Base-by-base conservation (phyloP, 2,797 vertebrate genomes). In the Siniperca scherzeri region DNA sequence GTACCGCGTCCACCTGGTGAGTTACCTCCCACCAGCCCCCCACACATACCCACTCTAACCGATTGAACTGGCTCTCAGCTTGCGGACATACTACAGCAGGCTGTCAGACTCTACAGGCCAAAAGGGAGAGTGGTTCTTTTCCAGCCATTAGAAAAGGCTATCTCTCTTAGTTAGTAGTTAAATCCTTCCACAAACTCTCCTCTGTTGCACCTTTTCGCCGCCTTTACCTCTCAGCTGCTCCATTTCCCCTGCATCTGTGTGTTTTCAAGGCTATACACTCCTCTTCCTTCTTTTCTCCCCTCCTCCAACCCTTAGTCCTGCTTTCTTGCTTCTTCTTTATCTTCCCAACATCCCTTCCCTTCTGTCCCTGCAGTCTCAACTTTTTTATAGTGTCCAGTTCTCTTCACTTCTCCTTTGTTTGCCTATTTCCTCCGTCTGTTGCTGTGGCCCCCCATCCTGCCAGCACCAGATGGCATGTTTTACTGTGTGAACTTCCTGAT, bases 1-100 rank as follows among this genome's bases (percentile, higher is more conserved):
- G 96, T 99, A 99, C 94, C 96, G 98, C 42, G 98, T 99, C 90
- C 98, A 99, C 95, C 95, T 99, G 97, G 99, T 99, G 96, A 98
- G 98, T 93, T 81, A 50, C 25, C 71, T 27, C 40, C 65, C 56
- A 44, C n/a, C 33, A n/a, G 38, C 5, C 27, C 33, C 36, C 8
- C 7, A 36, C 33, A 19, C 65, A 14, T 33, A 33, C 66, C 38
- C 57, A 40, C 62, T 7, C 56, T 4, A 21, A 77, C 67, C 55
- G 3, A 56, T 76, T 36, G 9, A 65, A 66, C 21, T 21, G 40
- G 56, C 61, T 60, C 25, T 62, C 6, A 87, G 73, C 83, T 71
- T 36, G 72, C 6, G 25, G 74, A 74, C 50, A 53, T 60, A 59
- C 38, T 76, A 50, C 78, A 75, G 81, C 65, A 79, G 65, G 77